These are phyloP conservation scores for Trachurus trachurus DNA, from an alignment of 2,797 vertebrate genomes.

Conservation along the genomic window DNA sequence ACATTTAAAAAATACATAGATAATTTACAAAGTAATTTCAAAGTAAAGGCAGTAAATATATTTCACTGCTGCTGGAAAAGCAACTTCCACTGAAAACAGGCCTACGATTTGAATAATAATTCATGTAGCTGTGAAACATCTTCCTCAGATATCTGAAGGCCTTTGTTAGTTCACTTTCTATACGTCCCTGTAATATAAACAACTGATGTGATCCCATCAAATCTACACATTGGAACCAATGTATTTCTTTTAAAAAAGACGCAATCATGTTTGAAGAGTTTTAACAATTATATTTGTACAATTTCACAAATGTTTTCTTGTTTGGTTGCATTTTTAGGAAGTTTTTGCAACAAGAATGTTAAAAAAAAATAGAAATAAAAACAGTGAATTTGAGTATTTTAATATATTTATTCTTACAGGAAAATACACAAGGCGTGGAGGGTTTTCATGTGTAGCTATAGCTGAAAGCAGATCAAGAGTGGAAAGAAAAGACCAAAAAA, in stretches of 20 bases:
- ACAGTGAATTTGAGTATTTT: neutral
- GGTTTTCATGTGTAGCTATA: neutral
- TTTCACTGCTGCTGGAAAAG: constrained; percentile 14
- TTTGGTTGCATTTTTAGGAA: constrained; percentile 3
- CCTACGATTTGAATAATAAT: neutral
- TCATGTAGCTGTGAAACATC: neutral
- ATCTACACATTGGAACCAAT: neutral
- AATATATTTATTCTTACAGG: constrained; percentile 7
- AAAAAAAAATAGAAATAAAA: neutral
- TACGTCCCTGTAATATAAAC: neutral
- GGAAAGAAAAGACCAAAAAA: neutral
- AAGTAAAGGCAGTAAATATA: neutral
- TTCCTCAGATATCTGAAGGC: neutral
- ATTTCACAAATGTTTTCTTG: neutral
- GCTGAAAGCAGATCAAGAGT: constrained; percentile 11
- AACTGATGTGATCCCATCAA: neutral
- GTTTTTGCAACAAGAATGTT: neutral
- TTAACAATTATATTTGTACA: constrained; percentile 7
- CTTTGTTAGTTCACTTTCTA: neutral
- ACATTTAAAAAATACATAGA: constrained; percentile 7
- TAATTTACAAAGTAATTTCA: neutral
- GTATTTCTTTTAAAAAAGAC: neutral
- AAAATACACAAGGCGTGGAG: neutral
- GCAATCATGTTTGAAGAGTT: neutral
- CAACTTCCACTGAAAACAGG: constrained; percentile 29